Percentiles rank a stretch among this genome's conserved stretches.
Evolutionary conservation across 2,888 invertebrate genomes (phyloP).

Genomic region (Serrognathus titanus): DNA sequence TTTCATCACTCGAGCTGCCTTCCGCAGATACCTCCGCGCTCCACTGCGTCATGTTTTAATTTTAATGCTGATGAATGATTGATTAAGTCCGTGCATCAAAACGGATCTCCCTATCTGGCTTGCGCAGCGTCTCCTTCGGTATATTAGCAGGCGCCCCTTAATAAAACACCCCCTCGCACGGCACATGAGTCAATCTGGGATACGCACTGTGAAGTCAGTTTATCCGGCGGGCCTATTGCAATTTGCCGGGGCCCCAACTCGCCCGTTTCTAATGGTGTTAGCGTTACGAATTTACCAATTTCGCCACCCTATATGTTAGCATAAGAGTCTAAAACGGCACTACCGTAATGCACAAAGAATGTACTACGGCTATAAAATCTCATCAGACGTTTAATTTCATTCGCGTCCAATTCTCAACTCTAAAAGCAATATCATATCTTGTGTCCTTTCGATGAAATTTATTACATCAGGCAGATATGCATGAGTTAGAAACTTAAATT

Average conservation of each 20-base stretch:
- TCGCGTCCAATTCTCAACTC: conserved; percentile 13
- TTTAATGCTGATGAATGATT: conserved; percentile 41
- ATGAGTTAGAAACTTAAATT: too few relatives aligned
- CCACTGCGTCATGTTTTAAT: conserved; percentile 33
- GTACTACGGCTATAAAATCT: conserved; percentile 43
- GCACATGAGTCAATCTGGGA: conserved; percentile 50
- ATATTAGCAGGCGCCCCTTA: conserved; percentile 7
- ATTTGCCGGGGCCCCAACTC: conserved; percentile 35
- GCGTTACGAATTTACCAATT: conserved; percentile 53
- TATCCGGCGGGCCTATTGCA: conserved; percentile 47
- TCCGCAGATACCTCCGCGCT: conserved; percentile 33
- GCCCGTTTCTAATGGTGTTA: conserved; percentile 46
- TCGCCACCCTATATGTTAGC: conserved; percentile 47
- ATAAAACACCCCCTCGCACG: conserved; percentile 10
- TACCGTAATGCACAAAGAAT: conserved; percentile 48
- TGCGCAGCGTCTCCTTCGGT: conserved; percentile 18
- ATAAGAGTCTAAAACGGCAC: conserved; percentile 36
- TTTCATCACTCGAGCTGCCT: conserved; percentile 42
- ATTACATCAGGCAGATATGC: too few relatives aligned
- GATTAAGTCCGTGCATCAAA: conserved; percentile 32
- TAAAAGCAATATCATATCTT: too few relatives aligned
- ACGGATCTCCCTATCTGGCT: conserved; percentile 25
- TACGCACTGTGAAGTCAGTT: conserved; percentile 50
- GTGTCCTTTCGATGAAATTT: too few relatives aligned
- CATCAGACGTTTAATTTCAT: conserved; percentile 47